phyloP scores from a whole-genome alignment of 2,888 invertebrate species.

The Dicranocentrus wangi region DNA sequence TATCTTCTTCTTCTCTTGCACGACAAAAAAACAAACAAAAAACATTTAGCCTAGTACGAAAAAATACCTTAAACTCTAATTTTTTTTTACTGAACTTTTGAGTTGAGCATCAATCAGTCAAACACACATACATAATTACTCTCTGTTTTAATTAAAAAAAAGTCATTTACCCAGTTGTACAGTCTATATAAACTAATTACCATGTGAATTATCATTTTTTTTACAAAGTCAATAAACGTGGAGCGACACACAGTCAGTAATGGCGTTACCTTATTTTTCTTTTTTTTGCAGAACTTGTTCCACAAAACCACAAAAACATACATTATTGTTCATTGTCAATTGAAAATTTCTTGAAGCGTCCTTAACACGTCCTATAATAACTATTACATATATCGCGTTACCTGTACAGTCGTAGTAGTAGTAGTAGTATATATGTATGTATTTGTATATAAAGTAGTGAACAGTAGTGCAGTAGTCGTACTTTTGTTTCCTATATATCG shows the following conservation, averaged over 20 bases:
- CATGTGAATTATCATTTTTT: too few relatives aligned
- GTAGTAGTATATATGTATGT: too few relatives aligned
- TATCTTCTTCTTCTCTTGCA: too few relatives aligned
- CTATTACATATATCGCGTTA: too few relatives aligned
- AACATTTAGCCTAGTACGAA: constrained; percentile 27
- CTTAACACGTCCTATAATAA: neutral
- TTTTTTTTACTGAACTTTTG: constrained; percentile 43
- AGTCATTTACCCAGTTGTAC: neutral
- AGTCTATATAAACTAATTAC: neutral
- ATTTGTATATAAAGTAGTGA: too few relatives aligned
- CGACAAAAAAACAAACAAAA: constrained; percentile 52
- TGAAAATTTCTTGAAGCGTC: neutral
- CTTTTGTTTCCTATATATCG: too few relatives aligned
- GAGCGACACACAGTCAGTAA: constrained; percentile 46
- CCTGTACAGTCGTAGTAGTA: too few relatives aligned
- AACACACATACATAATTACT: constrained; percentile 35
- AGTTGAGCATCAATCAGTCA: constrained; percentile 62
- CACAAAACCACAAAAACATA: neutral
- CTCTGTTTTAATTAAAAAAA: too few relatives aligned
- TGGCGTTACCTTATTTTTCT: neutral
- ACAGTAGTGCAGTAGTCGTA: too few relatives aligned
- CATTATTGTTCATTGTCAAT: neutral
- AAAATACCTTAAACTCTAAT: constrained; percentile 5
- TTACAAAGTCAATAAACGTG: constrained; percentile 7
- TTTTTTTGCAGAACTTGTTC: neutral